Evolutionary conservation across 1,140 invertebrate species (phyloP), one percentile per base, ranked within the genome.

Genomic region (Lasaia peninsularis): DNA sequence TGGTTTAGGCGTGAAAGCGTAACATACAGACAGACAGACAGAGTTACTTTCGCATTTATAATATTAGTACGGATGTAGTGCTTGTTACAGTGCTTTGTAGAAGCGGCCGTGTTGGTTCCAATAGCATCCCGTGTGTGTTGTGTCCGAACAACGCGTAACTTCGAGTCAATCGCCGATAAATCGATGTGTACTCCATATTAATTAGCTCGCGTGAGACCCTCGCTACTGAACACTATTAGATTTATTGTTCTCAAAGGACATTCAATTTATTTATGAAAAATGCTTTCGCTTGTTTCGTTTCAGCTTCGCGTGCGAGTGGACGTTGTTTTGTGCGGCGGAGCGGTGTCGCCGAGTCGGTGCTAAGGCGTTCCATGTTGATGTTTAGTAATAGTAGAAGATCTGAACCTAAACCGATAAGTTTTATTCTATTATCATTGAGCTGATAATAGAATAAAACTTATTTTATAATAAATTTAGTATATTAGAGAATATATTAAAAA

Each of bases 231-330:
- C 62, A 54, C 62, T 70, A 72, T 70, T 59, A 63, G 71, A 86
- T 82, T 82, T 86, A 84, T 73, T 73, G 63, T 73, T 63, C 56
- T 60, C 48, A 49, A 60, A 57, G 64, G 61, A 64, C 62, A 72
- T 83, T 83, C 78, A 86, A 76, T 83, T 69, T 71, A 77, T 80
- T 75, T 82, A 84, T 84, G 83, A 84, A 83, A 86, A 86, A 86
- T 84, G 65, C 68, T 53, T 58, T 62, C 67, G 65, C 67, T 71
- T 68, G 65, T 69, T 66, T 62, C 65, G 51, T 14, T 28, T 40
- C 37, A 67, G 52, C 34, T 51, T 64, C 56, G 69, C 69, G 67
- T 72, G 67, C 56, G 18, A 57, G 28, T 48, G n/a, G 34, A 21
- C 32, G 53, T 34, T 32, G n/a, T 34, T 28, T 54, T 37, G 21